Conservation (phyloP, 2,797 vertebrate genomes). For the Tenualosa thibaudeaui region DNA sequence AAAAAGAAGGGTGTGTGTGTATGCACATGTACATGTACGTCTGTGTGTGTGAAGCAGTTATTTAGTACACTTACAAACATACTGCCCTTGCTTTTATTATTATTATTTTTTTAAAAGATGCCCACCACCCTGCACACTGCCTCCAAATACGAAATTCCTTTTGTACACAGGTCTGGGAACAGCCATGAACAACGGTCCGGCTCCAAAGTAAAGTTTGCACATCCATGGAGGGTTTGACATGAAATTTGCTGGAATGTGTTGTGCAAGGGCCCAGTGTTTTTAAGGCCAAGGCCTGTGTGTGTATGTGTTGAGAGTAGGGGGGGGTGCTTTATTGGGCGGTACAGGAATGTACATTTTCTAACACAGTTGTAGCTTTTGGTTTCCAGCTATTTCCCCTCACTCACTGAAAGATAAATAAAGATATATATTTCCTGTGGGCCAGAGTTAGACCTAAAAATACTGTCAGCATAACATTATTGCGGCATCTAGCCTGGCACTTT, state of each 20-base stretch:
- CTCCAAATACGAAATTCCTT: constrained; percentile 64
- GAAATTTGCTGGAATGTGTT: constrained; percentile 50
- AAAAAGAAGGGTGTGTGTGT: constrained; percentile 21
- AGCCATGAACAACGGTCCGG: constrained; percentile 43
- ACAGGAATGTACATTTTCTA: constrained; percentile 50
- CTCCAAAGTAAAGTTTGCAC: constrained; percentile 80
- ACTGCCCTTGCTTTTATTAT: constrained; percentile 54
- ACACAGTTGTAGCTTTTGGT: constrained; percentile 50
- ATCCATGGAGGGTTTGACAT: constrained; percentile 58
- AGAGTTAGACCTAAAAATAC: constrained; percentile 52
- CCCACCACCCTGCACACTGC: constrained; percentile 61
- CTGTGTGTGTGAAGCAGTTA: constrained; percentile 46
- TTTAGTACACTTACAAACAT: constrained; percentile 65
- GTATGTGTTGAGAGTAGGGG: constrained; percentile 3
- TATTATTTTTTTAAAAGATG: constrained; percentile 17
- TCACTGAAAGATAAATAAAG: constrained; percentile 54
- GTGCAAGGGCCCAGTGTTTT: constrained; percentile 36
- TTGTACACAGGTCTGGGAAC: constrained; percentile 39
- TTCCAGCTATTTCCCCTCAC: constrained; percentile 52
- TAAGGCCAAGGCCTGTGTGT: not conserved
- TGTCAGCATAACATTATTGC: constrained; percentile 40
- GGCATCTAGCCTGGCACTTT: constrained; percentile 38
- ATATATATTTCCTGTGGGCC: constrained; percentile 48
- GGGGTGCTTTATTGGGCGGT: constrained; percentile 32
- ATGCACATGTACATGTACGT: constrained; percentile 54